These are phyloP conservation scores for Leptothorax acervorum DNA, from an alignment of 2,888 invertebrate species.

Conservation along the genomic window DNA sequence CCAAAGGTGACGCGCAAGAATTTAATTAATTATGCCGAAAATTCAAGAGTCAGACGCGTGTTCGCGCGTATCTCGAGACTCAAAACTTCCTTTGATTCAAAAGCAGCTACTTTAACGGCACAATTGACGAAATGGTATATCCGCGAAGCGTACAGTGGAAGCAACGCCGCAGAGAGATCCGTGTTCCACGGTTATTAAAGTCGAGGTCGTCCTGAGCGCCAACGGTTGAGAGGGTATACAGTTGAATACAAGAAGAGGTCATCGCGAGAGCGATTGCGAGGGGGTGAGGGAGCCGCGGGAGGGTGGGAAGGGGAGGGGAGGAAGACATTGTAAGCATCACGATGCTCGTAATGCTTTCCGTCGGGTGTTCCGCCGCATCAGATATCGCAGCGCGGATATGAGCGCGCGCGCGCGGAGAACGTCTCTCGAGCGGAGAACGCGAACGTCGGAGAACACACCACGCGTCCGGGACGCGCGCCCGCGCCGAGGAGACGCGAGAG, in stretches of 20 bases:
- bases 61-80: background rate
- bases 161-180: background rate
- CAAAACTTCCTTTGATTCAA: background rate
- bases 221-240: conserved; percentile 29
- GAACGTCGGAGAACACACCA: background rate
- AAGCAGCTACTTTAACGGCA: background rate
- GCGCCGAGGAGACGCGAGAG: background rate
- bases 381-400: conserved; percentile 55
- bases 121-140: conserved; percentile 3
- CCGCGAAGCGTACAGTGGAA: background rate
- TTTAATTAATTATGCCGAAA: background rate
- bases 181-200: conserved; percentile 34
- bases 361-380: conserved; percentile 66
- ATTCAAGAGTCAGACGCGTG: background rate
- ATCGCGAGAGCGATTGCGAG: conserved; percentile 21
- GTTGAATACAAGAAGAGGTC: conserved; percentile 39
- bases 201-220: background rate
- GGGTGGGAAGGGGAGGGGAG: conserved; percentile 18
- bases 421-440: background rate
- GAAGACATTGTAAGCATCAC: conserved; percentile 69
- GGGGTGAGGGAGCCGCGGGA: background rate
- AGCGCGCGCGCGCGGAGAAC: background rate
- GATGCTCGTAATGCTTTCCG: conserved; percentile 68
- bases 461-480: conserved; percentile 17
- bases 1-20: background rate